Conservation (phyloP, 2,888 invertebrate species). For the Heterodera filipjevi region DNA sequence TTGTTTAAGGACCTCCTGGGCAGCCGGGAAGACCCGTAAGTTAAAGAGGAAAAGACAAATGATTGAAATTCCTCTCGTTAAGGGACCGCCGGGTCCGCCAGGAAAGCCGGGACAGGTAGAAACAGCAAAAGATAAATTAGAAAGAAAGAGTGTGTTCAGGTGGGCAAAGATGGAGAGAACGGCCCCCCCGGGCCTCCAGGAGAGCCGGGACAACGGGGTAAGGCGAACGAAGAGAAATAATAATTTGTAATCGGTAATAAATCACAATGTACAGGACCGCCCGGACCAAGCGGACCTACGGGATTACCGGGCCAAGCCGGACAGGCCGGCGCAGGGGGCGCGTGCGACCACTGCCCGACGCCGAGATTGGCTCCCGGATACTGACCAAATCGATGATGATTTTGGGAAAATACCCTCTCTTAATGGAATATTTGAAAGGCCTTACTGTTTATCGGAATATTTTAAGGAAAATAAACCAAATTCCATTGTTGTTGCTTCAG, state of each 20-base stretch:
- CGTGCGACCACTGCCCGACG: constrained; percentile 64
- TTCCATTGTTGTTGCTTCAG: no score
- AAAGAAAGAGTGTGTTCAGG: constrained; percentile 25
- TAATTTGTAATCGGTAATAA: background rate
- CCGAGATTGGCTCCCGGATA: constrained; percentile 50
- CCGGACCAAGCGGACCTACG: constrained; percentile 59
- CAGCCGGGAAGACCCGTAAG: constrained; percentile 42
- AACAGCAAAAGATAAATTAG: background rate
- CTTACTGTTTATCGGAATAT: no score
- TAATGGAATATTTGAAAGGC: background rate
- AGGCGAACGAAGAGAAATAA: no score
- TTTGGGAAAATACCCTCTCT: background rate
- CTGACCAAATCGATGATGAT: background rate
- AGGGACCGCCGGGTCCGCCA: constrained; percentile 48
- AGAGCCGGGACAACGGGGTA: constrained; percentile 51
- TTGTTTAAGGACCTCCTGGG: constrained; percentile 46
- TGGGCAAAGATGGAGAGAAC: constrained; percentile 68
- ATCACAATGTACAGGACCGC: constrained; percentile 45
- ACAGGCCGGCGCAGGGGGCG: constrained; percentile 58
- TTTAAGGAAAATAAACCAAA: no score
- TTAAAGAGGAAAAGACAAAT: background rate
- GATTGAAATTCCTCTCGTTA: background rate
- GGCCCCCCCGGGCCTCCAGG: constrained; percentile 60
- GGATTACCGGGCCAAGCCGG: constrained; percentile 48
- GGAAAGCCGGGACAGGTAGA: constrained; percentile 44